These are phyloP conservation scores for Phocoena sinus DNA, from an alignment of 2,113 vertebrate species.

Conservation along the genomic window DNA sequence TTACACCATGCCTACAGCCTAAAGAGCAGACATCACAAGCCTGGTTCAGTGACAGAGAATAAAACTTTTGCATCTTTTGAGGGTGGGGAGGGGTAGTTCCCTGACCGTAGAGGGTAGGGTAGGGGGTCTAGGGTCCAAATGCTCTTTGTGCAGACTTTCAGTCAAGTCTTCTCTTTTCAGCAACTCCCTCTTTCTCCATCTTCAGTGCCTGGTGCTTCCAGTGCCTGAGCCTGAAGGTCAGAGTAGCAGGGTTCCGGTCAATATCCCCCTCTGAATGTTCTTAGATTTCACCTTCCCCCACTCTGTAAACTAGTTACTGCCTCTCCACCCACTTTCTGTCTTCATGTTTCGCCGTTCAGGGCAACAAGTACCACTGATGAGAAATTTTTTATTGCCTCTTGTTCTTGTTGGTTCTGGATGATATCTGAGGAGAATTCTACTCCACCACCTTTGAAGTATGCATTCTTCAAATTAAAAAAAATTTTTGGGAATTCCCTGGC, in stretches of 20 bases:
- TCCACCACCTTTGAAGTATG: neutral
- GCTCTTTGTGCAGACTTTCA: neutral
- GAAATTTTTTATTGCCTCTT: neutral
- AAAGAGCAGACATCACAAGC: neutral
- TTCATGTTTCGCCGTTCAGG: neutral
- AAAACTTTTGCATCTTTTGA: neutral
- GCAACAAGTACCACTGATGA: neutral
- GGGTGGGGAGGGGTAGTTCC: neutral
- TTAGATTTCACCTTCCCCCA: neutral
- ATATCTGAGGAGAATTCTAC: neutral
- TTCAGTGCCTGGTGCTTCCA: neutral
- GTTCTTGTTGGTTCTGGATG: neutral
- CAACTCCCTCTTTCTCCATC: fast-evolving
- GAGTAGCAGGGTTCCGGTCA: neutral
- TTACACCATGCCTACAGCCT: neutral
- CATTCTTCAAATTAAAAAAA: neutral
- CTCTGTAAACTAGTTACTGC: neutral
- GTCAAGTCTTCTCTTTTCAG: neutral
- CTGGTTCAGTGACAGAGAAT: neutral
- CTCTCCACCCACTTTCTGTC: neutral
- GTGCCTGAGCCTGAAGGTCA: neutral
- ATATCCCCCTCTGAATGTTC: neutral
- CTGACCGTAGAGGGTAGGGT: neutral
- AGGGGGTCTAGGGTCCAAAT: neutral
- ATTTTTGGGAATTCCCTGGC: too few species aligned